These are phyloP conservation scores for Craseonycteris thonglongyai DNA, from an alignment of 2,113 vertebrate species.

Conservation along the genomic window DNA sequence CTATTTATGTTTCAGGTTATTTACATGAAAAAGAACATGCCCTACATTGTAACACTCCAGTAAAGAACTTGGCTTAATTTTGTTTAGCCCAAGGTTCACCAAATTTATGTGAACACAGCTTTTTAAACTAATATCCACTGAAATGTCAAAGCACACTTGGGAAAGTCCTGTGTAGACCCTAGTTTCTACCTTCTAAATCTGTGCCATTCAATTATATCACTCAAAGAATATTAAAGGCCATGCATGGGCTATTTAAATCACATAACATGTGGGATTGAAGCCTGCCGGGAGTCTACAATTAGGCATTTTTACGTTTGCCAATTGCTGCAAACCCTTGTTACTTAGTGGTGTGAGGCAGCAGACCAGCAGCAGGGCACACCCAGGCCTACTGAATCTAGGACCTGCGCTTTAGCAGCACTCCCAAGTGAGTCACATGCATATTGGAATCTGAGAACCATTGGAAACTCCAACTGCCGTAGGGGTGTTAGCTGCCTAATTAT, in stretches of 20 bases:
- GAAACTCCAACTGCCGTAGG: background rate
- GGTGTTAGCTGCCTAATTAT: background rate
- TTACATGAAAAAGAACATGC: background rate
- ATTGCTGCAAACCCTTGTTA: background rate
- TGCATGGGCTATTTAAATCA: background rate
- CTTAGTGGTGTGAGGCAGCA: background rate
- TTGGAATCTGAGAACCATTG: background rate
- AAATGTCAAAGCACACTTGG: background rate
- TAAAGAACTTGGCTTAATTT: background rate
- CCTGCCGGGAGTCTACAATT: background rate
- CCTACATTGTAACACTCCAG: background rate
- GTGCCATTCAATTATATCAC: background rate
- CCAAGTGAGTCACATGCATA: background rate
- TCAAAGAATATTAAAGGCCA: background rate
- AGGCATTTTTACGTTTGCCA: background rate
- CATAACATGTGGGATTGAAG: background rate
- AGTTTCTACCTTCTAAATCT: background rate
- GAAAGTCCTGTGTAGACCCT: background rate
- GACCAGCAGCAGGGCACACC: background rate
- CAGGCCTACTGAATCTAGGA: background rate
- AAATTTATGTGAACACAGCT: background rate
- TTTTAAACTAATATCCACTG: background rate
- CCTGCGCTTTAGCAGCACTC: background rate
- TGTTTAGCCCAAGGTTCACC: background rate
- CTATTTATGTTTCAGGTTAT: background rate